Percentiles rank a stretch among this genome's conserved stretches.
phyloP scores from a whole-genome alignment of 2,113 vertebrate species.

The Ptyas mucosa region DNA sequence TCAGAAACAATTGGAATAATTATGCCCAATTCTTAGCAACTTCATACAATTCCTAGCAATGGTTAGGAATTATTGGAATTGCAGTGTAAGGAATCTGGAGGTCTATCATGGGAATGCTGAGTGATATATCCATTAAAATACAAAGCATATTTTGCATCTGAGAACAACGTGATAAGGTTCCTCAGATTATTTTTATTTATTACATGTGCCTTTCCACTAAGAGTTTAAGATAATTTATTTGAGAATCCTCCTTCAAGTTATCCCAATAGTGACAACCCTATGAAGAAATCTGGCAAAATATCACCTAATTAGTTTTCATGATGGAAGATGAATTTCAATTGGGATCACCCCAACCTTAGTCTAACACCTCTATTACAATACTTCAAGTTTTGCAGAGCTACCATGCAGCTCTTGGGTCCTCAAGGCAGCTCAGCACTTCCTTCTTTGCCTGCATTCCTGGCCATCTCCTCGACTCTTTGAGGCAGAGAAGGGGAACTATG shows the following conservation, averaged over 20 bases:
- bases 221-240: background rate
- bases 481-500: background rate
- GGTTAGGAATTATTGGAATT: background rate
- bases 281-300: background rate
- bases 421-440: background rate
- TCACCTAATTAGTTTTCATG: background rate
- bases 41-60: background rate
- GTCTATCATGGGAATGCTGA: background rate
- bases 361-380: background rate
- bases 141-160: background rate
- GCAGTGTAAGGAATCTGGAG: background rate
- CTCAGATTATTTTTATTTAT: background rate
- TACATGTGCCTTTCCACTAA: background rate
- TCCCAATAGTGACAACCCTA: background rate
- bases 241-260: background rate
- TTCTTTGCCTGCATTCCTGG: background rate
- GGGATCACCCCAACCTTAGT: background rate
- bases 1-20: background rate
- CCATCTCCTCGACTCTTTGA: background rate
- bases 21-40: background rate
- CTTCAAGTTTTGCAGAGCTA: background rate
- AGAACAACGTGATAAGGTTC: background rate
- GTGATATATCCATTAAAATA: background rate
- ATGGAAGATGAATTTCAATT: background rate
- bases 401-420: background rate